Evolutionary conservation across 2,113 vertebrate genomes (phyloP), one percentile per base, ranked within the genome.

Genomic region (Pica pica): DNA sequence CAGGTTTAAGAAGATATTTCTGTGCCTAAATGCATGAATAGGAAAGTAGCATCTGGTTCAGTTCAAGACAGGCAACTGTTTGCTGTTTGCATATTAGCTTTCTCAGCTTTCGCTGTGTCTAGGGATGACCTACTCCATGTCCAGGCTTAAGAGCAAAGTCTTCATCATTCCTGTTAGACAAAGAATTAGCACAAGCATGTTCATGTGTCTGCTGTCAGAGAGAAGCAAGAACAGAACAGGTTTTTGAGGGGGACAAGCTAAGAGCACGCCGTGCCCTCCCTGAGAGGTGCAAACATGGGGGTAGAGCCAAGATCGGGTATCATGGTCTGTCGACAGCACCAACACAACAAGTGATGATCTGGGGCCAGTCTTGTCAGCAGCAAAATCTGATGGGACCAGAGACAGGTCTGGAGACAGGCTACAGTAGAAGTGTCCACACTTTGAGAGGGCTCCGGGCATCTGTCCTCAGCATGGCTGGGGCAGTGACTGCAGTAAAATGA

Each of bases 251-350:
- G 15, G 7, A n/a, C 0, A 1, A 77, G 21, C 19, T 41, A n/a
- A 59, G 41, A 50, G 27, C n/a, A 35, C 8, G 12, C 37, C 0
- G 2, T 73, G 26, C 16, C 21, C 30, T 59, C 52, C 22, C 1
- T 0, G 1, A 23, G 52, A 39, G 16, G 4, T 3, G 5, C 20
- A 67, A 49, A 47, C 11, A 1, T 9, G 24, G 9, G 11, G 68
- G 15, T 28, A 84, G 60, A 87, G n/a, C 28, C 27, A 23, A 35
- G 18, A 35, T 37, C 3, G 30, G 47, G 21, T 59, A 1, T 31
- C 1, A 0, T 4, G 16, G 15, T 79, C 79, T 16, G 0, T 19
- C 0, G 0, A n/a, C 41, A 65, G 63, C 50, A 5, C 7, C 17
- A 11, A 3, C 4, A 3, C 9, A 26, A 21, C 31, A 53, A 49